Percentiles rank a stretch among this genome's conserved stretches.
Evolutionary conservation across 2,113 vertebrate species (phyloP).

Genomic region (Salvelinus alpinus): DNA sequence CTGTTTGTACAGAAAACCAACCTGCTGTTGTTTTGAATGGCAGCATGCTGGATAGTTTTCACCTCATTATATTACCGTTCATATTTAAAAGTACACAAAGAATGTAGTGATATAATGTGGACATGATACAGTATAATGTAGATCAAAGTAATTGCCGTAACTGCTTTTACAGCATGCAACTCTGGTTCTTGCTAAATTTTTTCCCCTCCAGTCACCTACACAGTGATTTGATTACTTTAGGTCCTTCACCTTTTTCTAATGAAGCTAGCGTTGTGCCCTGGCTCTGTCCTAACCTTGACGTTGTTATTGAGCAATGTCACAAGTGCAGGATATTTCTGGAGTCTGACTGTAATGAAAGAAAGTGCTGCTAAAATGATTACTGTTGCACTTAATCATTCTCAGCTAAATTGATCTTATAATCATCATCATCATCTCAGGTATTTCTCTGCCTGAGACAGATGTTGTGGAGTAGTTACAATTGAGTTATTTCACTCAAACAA

Average conservation of each 20-base stretch:
- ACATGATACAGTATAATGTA: too few species aligned
- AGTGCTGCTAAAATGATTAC: slow-evolving; percentile 34
- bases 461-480: slow-evolving; percentile 66
- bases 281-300: slow-evolving; percentile 19
- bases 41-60: slow-evolving; percentile 19
- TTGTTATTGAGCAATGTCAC: not conserved
- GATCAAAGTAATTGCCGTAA: too few species aligned
- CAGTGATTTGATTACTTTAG: slow-evolving; percentile 52
- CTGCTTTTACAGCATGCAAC: too few species aligned
- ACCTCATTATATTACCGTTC: too few species aligned
- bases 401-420: slow-evolving; percentile 51
- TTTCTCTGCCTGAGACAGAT: slow-evolving; percentile 61
- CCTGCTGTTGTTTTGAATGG: slow-evolving; percentile 14
- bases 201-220: too few species aligned
- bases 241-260: slow-evolving; percentile 44
- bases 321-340: not conserved
- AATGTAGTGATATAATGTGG: too few species aligned
- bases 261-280: slow-evolving; percentile 36
- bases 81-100: too few species aligned
- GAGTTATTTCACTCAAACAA: slow-evolving; percentile 70
- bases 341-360: not conserved
- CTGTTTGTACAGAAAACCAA: not conserved
- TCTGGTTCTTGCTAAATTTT: too few species aligned
- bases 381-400: slow-evolving; percentile 60
- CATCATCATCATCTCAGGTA: slow-evolving; percentile 40